Conservation (phyloP, 2,113 vertebrate genomes). For the Rhinogobius similis region DNA sequence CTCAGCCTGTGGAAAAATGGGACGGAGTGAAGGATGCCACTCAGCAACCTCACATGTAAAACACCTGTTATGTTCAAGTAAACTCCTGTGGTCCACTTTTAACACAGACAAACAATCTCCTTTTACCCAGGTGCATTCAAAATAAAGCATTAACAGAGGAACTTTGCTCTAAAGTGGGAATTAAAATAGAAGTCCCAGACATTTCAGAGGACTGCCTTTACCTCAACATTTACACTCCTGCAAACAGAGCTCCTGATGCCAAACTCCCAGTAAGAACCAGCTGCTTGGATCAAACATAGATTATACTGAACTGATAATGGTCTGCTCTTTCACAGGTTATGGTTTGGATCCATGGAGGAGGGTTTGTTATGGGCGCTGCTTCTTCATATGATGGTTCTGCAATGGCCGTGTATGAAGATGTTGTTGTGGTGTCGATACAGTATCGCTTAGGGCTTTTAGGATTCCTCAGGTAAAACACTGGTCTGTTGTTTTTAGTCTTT, state of each 20-base stretch:
- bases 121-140: slow-evolving; percentile 72
- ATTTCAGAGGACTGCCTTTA: slow-evolving; percentile 80
- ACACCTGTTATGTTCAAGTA: not conserved
- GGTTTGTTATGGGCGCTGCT: slow-evolving; percentile 61
- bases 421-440: slow-evolving; percentile 85
- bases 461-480: slow-evolving; percentile 80
- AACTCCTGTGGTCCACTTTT: not conserved
- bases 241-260: slow-evolving; percentile 49
- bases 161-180: rapidly evolving
- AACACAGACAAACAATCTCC: not conserved
- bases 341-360: slow-evolving; percentile 88
- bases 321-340: slow-evolving; percentile 77
- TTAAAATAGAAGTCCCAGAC: slow-evolving; percentile 17
- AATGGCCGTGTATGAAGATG: slow-evolving; percentile 80
- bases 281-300: not conserved
- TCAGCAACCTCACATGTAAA: slow-evolving; percentile 78
- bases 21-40: slow-evolving; percentile 79
- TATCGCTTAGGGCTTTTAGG: slow-evolving; percentile 84
- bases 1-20: slow-evolving; percentile 80
- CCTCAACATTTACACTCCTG: slow-evolving; percentile 76
- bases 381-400: slow-evolving; percentile 80
- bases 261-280: slow-evolving; percentile 73
- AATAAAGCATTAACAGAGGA: rapidly evolving
- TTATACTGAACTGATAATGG: not conserved
- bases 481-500: not conserved